Percentiles rank a stretch among this genome's conserved stretches.
Conservation (phyloP, 2,888 invertebrate genomes). For the Thecophora atra region DNA sequence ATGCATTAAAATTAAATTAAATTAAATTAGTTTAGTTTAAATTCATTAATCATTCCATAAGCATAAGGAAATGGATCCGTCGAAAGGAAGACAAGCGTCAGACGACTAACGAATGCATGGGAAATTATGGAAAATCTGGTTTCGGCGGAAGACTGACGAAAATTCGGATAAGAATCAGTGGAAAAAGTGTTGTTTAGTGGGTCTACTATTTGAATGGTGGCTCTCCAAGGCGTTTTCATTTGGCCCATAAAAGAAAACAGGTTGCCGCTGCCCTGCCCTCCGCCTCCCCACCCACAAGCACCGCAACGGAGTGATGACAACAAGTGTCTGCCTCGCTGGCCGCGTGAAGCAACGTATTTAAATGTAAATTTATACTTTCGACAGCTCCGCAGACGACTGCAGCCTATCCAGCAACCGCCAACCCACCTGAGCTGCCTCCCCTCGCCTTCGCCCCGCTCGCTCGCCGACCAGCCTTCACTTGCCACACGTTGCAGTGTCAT, state of each 20-base stretch:
- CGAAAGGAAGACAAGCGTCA: too few relatives aligned
- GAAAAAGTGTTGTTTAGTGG: too few relatives aligned
- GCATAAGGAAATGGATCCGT: too few relatives aligned
- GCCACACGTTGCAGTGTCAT: conserved; percentile 22
- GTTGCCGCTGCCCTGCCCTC: background rate
- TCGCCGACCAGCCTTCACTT: conserved; percentile 14
- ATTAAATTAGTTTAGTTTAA: too few relatives aligned
- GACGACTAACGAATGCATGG: too few relatives aligned
- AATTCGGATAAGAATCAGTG: too few relatives aligned
- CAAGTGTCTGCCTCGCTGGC: conserved; percentile 6
- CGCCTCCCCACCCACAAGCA: background rate
- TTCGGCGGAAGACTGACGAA: too few relatives aligned
- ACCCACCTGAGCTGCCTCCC: background rate
- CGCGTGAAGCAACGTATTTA: background rate
- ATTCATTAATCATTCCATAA: too few relatives aligned
- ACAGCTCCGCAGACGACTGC: background rate
- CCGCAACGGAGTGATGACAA: background rate
- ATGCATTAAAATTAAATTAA: too few relatives aligned
- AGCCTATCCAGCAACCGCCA: background rate
- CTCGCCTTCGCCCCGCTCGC: background rate
- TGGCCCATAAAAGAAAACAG: conserved; percentile 6
- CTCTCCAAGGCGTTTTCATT: background rate
- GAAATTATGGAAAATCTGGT: too few relatives aligned
- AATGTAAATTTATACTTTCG: conserved; percentile 6
- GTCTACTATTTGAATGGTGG: too few relatives aligned